A percentile compares a stretch with the other conserved stretches of the same genome.
phyloP scores from a whole-genome alignment of 1,140 invertebrate genomes.

The Saxidomus purpurata region DNA sequence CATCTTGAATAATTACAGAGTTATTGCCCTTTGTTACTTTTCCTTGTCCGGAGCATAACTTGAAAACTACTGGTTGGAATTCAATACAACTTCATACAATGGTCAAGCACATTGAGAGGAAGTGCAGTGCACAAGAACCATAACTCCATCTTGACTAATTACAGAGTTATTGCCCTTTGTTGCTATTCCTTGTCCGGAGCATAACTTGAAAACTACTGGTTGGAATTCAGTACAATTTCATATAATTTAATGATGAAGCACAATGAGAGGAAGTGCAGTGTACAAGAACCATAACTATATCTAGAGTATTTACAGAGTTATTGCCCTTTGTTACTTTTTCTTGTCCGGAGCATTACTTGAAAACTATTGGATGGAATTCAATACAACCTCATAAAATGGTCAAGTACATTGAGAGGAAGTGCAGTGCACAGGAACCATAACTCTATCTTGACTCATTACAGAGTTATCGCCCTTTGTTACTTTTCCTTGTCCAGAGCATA shows the following conservation, averaged over 20 bases:
- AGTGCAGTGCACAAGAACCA: too few relatives aligned
- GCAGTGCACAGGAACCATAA: constrained; percentile 20
- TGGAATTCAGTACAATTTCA: not conserved
- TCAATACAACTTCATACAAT: too few relatives aligned
- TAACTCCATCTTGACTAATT: too few relatives aligned
- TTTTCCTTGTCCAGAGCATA: constrained; percentile 39
- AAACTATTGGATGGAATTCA: not conserved
- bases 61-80: too few relatives aligned
- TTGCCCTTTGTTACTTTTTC: too few relatives aligned
- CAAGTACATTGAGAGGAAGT: constrained; percentile 4
- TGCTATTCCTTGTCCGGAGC: too few relatives aligned
- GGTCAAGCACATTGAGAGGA: too few relatives aligned
- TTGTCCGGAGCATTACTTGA: not conserved
- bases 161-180: too few relatives aligned
- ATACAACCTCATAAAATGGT: constrained; percentile 28
- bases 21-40: too few relatives aligned
- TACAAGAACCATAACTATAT: not conserved
- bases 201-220: not conserved
- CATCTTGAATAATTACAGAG: too few relatives aligned
- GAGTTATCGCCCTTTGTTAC: constrained; percentile 40
- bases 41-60: too few relatives aligned
- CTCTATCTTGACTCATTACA: not conserved
- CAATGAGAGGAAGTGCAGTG: too few relatives aligned
- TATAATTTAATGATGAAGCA: not conserved
- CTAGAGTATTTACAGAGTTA: not conserved